These are phyloP conservation scores for Brenthis hecate DNA, from an alignment of 2,888 invertebrate species.

Conservation along the genomic window DNA sequence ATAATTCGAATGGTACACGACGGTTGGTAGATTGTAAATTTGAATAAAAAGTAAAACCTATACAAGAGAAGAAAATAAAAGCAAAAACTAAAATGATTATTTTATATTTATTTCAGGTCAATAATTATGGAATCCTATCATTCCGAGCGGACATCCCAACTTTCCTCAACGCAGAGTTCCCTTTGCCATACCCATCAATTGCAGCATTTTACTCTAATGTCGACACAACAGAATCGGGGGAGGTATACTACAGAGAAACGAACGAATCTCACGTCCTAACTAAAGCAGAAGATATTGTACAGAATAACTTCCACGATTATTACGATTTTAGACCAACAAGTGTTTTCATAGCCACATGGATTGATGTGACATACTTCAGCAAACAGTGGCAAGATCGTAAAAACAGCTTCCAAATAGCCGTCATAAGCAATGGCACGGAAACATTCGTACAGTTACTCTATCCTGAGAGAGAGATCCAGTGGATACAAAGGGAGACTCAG, in stretches of 20 bases:
- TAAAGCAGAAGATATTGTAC: conserved; percentile 87
- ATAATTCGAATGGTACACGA: too few species aligned
- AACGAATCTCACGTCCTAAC: conserved; percentile 82
- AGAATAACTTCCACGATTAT: conserved; percentile 87
- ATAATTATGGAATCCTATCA: conserved; percentile 94
- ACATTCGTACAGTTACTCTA: conserved; percentile 94
- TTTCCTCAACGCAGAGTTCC: conserved; percentile 94
- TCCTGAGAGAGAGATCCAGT: conserved; percentile 93
- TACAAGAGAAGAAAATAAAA: too few species aligned
- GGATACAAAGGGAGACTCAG: conserved; percentile 92
- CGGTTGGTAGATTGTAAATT: too few species aligned
- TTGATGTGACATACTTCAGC: conserved; percentile 90
- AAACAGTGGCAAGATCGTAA: conserved; percentile 86
- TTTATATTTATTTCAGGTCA: conserved; percentile 85
- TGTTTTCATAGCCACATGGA: conserved; percentile 95
- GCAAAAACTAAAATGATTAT: not conserved
- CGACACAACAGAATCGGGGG: conserved; percentile 89
- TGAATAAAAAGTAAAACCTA: too few species aligned
- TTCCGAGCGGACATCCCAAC: conserved; percentile 93
- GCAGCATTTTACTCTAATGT: conserved; percentile 96
- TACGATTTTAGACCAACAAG: conserved; percentile 88
- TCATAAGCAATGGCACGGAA: conserved; percentile 88
- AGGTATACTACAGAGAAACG: conserved; percentile 88
- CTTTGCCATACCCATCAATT: conserved; percentile 93
- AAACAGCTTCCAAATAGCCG: conserved; percentile 91